Conservation (phyloP, 1,140 invertebrate genomes). For the Drosophila parvula region DNA sequence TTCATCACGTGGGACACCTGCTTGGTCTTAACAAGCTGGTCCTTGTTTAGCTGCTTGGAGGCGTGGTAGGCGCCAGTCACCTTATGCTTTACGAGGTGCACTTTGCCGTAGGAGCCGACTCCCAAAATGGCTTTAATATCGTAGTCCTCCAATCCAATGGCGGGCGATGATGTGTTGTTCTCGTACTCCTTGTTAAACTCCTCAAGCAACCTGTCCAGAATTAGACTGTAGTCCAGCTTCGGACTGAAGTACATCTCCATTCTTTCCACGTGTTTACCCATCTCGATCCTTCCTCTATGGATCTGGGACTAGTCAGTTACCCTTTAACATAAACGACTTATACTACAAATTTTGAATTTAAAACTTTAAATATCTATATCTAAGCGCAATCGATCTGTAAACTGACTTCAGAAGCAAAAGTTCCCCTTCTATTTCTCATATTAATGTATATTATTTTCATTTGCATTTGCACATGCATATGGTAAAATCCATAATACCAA, state of each 20-base stretch:
- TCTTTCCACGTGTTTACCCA: constrained; percentile 15
- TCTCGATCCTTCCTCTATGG: background rate
- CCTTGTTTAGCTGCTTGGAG: constrained; percentile 96
- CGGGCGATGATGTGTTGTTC: constrained; percentile 44
- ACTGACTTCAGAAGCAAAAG: constrained; percentile 1
- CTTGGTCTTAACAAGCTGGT: constrained; percentile 93
- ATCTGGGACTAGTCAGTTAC: background rate
- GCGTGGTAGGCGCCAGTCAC: constrained; percentile 87
- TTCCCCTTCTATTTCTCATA: background rate
- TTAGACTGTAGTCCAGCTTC: constrained; percentile 56
- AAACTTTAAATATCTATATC: background rate
- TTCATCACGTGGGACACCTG: constrained; percentile 94
- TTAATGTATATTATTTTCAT: background rate
- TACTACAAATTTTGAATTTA: constrained; percentile 20
- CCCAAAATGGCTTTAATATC: constrained; percentile 59
- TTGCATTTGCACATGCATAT: background rate
- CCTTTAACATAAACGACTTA: background rate
- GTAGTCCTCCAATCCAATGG: constrained; percentile 57
- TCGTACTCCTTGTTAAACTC: constrained; percentile 62
- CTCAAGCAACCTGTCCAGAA: constrained; percentile 59
- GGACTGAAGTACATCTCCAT: constrained; percentile 49
- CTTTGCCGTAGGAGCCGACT: constrained; percentile 70
- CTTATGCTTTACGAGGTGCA: constrained; percentile 59
- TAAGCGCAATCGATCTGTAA: background rate
- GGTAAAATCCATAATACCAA: background rate